Percentiles rank a stretch among this genome's conserved stretches.
phyloP scores from a whole-genome alignment of 1,140 invertebrate genomes.

The Cyclina sinensis region DNA sequence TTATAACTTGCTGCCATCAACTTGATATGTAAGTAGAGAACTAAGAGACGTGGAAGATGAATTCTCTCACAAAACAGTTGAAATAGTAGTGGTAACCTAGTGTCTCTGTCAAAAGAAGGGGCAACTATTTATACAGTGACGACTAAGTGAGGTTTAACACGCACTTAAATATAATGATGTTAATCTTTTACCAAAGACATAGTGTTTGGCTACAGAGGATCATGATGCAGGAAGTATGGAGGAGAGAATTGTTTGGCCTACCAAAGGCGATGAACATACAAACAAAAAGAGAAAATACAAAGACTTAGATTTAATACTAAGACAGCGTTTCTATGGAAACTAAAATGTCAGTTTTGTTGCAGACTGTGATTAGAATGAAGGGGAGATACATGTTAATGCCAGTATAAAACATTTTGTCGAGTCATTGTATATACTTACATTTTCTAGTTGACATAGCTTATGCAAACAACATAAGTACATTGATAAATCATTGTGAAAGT shows the following conservation, averaged over 20 bases:
- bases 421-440: slow-evolving; percentile 9
- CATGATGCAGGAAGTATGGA: background rate
- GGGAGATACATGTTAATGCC: background rate
- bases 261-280: background rate
- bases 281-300: background rate
- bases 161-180: too few relatives aligned
- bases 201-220: background rate
- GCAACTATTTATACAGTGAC: too few relatives aligned
- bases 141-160: too few relatives aligned
- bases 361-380: slow-evolving; percentile 1
- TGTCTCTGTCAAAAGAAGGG: too few relatives aligned
- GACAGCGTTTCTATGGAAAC: background rate
- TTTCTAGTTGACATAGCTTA: background rate
- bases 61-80: too few relatives aligned
- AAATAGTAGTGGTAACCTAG: too few relatives aligned
- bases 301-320: background rate
- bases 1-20: too few relatives aligned
- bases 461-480: too few relatives aligned
- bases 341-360: background rate
- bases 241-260: background rate
- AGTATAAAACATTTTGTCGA: background rate
- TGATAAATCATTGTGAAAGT: too few relatives aligned
- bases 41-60: too few relatives aligned
- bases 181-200: slow-evolving; percentile 15
- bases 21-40: too few relatives aligned